Base-by-base conservation (phyloP, 2,113 vertebrate genomes). In the Malaclemys terrapin region DNA sequence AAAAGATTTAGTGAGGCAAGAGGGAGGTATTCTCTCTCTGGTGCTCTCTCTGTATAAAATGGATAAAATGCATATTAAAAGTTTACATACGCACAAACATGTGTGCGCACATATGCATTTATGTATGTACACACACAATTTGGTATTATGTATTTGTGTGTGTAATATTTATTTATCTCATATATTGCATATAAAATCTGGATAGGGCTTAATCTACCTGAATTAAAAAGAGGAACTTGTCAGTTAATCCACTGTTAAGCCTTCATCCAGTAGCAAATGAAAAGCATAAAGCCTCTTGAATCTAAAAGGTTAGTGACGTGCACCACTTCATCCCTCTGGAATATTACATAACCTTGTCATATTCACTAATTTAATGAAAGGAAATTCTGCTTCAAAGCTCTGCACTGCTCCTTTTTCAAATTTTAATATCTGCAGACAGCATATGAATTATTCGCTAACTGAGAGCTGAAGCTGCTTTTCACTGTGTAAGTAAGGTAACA, bases 291-390 rank as follows among this genome's bases (percentile, higher is more conserved):
- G 93, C 94, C 96, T 97, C 94, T 88, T 94, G 95, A 97, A 97
- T 95, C 96, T 98, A 91, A 98, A 98, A 98, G 95, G 97, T 97
- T 98, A 97, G 94, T 87, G 95, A 98, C 87, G 78, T 91, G 93
- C 85, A 94, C 75, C 83, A 94, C 80, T 97, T 97, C 94, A 97
- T 96, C 96, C 96, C 97, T 53, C 95, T 88, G 96, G 98, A 97
- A 97, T 97, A 97, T 98, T 98, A 98, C 89, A 95, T 98, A 98
- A 98, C 96, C 97, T 95, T 97, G 93, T 98, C 98, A 97, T 87
- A 98, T 95, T 97, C 95, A 94, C 95, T 97, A 98, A 98, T 98
- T 98, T 96, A 96, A 97, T 84, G 82, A 98, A 98, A 97, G 88
- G 89, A 98, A 97, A 97, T 93, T 93, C 93, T 12, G 56, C 97